These are phyloP conservation scores for Hyperoplus lanceolatus DNA, from an alignment of 2,797 vertebrate species.

Conservation along the genomic window DNA sequence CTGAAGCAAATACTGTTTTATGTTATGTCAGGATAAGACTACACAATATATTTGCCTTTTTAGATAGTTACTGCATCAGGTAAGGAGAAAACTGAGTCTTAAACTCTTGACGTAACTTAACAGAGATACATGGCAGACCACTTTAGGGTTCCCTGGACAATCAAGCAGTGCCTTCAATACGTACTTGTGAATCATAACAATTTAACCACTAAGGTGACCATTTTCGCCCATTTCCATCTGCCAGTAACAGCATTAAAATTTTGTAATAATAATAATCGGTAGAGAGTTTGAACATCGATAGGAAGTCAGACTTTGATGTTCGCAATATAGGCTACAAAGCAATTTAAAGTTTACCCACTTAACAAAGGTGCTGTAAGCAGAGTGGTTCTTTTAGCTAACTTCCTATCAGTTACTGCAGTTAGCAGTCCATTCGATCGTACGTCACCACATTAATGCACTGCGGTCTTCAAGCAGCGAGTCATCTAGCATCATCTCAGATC, in stretches of 20 bases:
- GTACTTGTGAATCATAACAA: not conserved
- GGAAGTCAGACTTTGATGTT: slow-evolving; percentile 17
- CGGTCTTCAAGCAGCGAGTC: too few relatives aligned
- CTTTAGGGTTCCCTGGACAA: not conserved
- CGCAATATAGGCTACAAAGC: not conserved
- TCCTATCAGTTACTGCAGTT: too few relatives aligned
- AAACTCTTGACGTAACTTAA: not conserved
- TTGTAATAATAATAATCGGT: not conserved
- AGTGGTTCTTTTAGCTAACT: too few relatives aligned
- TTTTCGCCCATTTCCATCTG: not conserved
- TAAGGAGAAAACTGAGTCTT: not conserved
- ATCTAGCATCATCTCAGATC: too few relatives aligned
- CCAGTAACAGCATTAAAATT: not conserved
- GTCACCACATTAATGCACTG: too few relatives aligned
- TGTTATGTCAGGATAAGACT: not conserved
- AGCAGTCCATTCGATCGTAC: too few relatives aligned
- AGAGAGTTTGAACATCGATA: not conserved
- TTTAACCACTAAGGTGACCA: not conserved
- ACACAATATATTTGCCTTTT: not conserved
- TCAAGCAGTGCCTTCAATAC: not conserved
- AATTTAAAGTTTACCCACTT: not conserved
- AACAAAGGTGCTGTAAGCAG: too few relatives aligned
- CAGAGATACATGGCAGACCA: not conserved
- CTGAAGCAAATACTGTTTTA: too few relatives aligned
- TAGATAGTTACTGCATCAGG: not conserved